These are phyloP conservation scores for Sycophila sp. DNA, from an alignment of 1,140 invertebrate genomes.

Conservation along the genomic window DNA sequence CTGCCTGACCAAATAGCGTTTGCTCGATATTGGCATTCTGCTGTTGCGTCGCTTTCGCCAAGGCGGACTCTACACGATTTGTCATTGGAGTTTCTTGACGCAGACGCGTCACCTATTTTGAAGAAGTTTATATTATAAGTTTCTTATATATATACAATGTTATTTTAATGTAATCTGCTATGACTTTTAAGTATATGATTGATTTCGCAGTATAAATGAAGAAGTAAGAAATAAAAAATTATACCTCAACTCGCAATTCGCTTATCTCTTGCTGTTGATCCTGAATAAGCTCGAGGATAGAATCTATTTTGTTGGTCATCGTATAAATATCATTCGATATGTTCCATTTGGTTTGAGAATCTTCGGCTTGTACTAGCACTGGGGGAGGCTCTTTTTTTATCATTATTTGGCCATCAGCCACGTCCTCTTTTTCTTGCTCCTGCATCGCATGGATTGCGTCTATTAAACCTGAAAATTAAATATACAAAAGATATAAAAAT, in stretches of 20 bases:
- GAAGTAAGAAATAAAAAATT: background rate
- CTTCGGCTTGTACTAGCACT: conserved; percentile 3
- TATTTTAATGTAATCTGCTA: too few relatives aligned
- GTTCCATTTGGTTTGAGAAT: conserved; percentile 40
- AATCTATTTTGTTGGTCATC: conserved; percentile 55
- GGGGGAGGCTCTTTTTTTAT: conserved; percentile 44
- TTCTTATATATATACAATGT: too few relatives aligned
- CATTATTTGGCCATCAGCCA: conserved; percentile 36
- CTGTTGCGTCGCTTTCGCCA: conserved; percentile 57
- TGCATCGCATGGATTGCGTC: conserved; percentile 56
- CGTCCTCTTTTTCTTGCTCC: conserved; percentile 44
- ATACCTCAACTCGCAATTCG: conserved; percentile 58
- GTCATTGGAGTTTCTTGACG: conserved; percentile 57
- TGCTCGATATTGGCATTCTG: conserved; percentile 61
- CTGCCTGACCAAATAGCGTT: conserved; percentile 64
- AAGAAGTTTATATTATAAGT: background rate
- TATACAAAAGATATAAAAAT: background rate
- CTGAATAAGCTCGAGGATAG: conserved; percentile 51
- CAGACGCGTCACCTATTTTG: conserved; percentile 43
- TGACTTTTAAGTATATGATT: too few relatives aligned
- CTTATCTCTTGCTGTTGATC: conserved; percentile 55
- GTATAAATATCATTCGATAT: conserved; percentile 45
- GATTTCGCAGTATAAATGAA: background rate
- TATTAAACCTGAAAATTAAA: conserved; percentile 45
- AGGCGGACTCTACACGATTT: conserved; percentile 52